phyloP scores from a whole-genome alignment of 2,113 vertebrate species.

The Catharus bicknelli region DNA sequence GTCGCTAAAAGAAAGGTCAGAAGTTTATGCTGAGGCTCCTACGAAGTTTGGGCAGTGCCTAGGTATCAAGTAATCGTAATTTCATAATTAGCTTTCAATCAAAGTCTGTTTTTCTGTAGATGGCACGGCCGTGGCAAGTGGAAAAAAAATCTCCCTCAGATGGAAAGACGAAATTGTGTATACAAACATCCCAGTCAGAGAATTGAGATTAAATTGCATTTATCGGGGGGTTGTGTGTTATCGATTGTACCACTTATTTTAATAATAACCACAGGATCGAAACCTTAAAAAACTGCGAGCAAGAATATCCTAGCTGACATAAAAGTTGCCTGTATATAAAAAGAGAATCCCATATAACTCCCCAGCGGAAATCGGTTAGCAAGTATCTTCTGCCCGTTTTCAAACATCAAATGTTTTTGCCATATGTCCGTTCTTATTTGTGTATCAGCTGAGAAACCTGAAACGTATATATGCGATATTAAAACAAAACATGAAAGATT shows the following conservation, averaged over 20 bases:
- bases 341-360: constrained; percentile 33
- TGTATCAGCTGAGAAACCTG: constrained; percentile 40
- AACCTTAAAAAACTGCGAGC: constrained; percentile 34
- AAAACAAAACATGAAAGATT: constrained; percentile 63
- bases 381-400: constrained; percentile 38
- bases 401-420: constrained; percentile 49
- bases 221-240: background rate
- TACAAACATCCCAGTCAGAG: background rate
- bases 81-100: background rate
- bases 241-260: background rate
- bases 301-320: background rate
- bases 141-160: background rate
- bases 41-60: background rate
- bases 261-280: background rate
- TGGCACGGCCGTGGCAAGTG: background rate
- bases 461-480: constrained; percentile 39
- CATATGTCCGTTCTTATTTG: constrained; percentile 49
- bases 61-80: background rate
- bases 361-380: constrained; percentile 46
- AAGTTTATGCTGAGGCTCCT: background rate
- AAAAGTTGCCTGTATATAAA: constrained; percentile 19
- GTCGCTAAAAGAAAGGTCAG: background rate
- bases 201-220: background rate
- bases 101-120: background rate
- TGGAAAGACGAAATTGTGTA: background rate